Percentiles rank a stretch among this genome's conserved stretches.
Evolutionary conservation across 2,113 vertebrate genomes (phyloP).

Genomic region (Gobius niger): DNA sequence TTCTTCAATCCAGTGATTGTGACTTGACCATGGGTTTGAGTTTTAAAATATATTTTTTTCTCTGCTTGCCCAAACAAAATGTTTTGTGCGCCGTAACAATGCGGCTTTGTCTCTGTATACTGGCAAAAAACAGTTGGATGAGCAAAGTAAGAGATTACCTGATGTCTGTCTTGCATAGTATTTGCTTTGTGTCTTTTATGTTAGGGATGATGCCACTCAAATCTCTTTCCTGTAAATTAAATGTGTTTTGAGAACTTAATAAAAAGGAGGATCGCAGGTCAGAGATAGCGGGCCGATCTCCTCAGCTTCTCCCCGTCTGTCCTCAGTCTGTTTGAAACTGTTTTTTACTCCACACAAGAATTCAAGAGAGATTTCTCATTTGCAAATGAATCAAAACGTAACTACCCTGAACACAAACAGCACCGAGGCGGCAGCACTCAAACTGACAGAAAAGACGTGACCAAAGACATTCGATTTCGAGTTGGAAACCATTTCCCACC

Average conservation of each 20-base stretch:
- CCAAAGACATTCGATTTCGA: not conserved
- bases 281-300: not conserved
- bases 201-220: too few relatives aligned
- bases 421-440: not conserved
- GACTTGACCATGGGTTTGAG: conserved; percentile 30
- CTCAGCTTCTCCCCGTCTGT: not conserved
- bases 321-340: conserved; percentile 18
- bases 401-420: not conserved
- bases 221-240: too few relatives aligned
- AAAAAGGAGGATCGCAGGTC: conserved; percentile 15
- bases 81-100: conserved; percentile 6
- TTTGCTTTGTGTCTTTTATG: too few relatives aligned
- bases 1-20: conserved; percentile 29
- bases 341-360: conserved; percentile 12
- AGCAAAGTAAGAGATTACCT: too few relatives aligned
- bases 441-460: not conserved
- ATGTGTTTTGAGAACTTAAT: conserved; percentile 3
- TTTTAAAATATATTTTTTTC: conserved; percentile 29
- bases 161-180: too few relatives aligned
- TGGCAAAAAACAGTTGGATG: too few relatives aligned
- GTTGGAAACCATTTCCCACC: not conserved
- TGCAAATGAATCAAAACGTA: conserved; percentile 9
- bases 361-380: conserved; percentile 8
- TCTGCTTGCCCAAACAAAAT: conserved; percentile 14
- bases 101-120: too few relatives aligned